Evolutionary conservation across 2,113 vertebrate genomes (phyloP).

Genomic region (Scomber colias): DNA sequence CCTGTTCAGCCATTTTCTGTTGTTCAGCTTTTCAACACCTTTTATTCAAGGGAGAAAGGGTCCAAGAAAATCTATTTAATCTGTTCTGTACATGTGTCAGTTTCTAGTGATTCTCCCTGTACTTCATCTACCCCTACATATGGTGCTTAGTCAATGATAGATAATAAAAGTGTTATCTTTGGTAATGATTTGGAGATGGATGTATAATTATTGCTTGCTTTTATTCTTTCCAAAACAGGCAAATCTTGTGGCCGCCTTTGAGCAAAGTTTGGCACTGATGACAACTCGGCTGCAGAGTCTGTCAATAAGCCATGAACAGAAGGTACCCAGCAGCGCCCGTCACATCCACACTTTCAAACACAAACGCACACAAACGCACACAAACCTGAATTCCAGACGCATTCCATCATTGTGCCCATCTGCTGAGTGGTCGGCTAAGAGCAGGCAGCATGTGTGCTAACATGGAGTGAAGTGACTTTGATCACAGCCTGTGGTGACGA

Average conservation of each 20-base stretch:
- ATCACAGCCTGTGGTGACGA: constrained; percentile 51
- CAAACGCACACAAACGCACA: constrained; percentile 48
- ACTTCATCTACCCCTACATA: neutral
- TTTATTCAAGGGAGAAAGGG: neutral
- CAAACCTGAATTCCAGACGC: constrained; percentile 28
- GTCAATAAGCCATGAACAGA: constrained; percentile 92
- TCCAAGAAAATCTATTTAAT: constrained; percentile 5
- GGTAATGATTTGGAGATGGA: neutral
- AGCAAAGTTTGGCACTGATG: constrained; percentile 96
- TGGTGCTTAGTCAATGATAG: neutral
- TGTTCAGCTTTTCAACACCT: constrained; percentile 35
- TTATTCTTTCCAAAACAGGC: constrained; percentile 82
- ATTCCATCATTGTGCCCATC: constrained; percentile 1
- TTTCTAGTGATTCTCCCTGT: neutral
- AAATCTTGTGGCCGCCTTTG: constrained; percentile 95
- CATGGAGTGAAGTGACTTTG: constrained; percentile 45
- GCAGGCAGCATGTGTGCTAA: constrained; percentile 7
- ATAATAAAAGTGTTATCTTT: neutral
- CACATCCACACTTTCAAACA: constrained; percentile 12
- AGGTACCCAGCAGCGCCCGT: constrained; percentile 82
- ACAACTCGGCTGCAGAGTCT: constrained; percentile 92
- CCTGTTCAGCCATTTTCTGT: constrained; percentile 45
- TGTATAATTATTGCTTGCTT: neutral
- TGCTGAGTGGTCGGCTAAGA: constrained; percentile 24
- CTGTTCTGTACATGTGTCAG: neutral